Percentiles rank a stretch among this genome's conserved stretches.
Evolutionary conservation across 2,888 invertebrate genomes (phyloP).

Genomic region (Thymelicus lineola): DNA sequence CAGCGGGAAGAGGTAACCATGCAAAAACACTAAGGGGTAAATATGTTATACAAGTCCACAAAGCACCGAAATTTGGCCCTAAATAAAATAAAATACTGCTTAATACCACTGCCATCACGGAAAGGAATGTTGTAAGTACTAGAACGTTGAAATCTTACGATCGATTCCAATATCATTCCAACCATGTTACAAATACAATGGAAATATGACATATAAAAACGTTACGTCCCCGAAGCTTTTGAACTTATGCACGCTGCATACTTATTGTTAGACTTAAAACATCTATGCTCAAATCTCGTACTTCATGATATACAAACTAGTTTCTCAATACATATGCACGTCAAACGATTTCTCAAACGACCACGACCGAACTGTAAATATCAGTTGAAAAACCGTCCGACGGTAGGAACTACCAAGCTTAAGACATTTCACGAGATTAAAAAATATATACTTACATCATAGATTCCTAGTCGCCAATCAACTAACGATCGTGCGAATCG

Average conservation of each 20-base stretch:
- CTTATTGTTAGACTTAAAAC: conserved; percentile 16
- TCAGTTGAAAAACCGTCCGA: conserved; percentile 18
- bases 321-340: conserved; percentile 23
- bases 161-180: conserved; percentile 25
- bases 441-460: conserved; percentile 36
- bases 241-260: conserved; percentile 15
- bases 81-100: conserved; percentile 25
- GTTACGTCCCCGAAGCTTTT: conserved; percentile 29
- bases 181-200: conserved; percentile 27
- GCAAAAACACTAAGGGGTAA: conserved; percentile 12
- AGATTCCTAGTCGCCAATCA: conserved; percentile 14
- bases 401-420: conserved; percentile 31
- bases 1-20: conserved; percentile 14
- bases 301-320: conserved; percentile 17
- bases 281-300: conserved; percentile 22
- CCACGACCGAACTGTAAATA: neutral
- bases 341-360: conserved; percentile 18
- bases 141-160: conserved; percentile 5
- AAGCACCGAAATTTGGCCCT: conserved; percentile 34
- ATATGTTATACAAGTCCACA: conserved; percentile 5
- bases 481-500: neutral
- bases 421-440: conserved; percentile 32
- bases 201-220: conserved; percentile 29
- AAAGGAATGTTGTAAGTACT: conserved; percentile 31
- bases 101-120: conserved; percentile 30